Conservation (phyloP, 2,888 invertebrate species). For the Himalopsyche kuldschensis region DNA sequence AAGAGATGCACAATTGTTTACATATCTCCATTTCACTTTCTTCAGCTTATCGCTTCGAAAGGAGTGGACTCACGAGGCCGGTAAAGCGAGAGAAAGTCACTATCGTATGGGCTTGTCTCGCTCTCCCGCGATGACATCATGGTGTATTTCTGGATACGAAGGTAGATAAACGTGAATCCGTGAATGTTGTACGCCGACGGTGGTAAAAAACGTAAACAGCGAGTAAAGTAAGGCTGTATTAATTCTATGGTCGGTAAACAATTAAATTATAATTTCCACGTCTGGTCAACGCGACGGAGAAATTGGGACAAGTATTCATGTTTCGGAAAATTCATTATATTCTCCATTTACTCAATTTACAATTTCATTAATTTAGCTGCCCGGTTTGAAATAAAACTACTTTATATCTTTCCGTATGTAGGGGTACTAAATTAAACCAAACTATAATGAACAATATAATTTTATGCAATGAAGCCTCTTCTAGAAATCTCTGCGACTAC, state of each 20-base stretch:
- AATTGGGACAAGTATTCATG: no score
- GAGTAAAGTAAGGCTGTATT: not conserved
- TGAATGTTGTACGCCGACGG: not conserved
- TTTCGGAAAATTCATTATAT: no score
- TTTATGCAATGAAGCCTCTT: no score
- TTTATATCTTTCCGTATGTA: no score
- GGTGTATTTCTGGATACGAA: conserved; percentile 19
- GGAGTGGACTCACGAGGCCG: not conserved
- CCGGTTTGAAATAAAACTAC: no score
- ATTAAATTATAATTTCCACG: no score
- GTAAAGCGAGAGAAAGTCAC: not conserved
- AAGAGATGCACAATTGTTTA: not conserved
- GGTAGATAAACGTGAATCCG: conserved; percentile 4
- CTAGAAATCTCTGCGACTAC: no score
- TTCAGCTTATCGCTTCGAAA: not conserved
- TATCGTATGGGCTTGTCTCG: not conserved
- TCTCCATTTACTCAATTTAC: no score
- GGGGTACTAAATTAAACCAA: no score
- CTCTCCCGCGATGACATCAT: conserved; percentile 24
- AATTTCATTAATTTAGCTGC: no score
- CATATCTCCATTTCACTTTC: not conserved
- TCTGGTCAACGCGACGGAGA: no score
- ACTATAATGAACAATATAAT: no score
- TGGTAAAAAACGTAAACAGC: not conserved
- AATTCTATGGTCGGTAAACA: not conserved